Evolutionary conservation across 2,888 invertebrate genomes (phyloP).

Genomic region (Exephanes ischioxanthus): DNA sequence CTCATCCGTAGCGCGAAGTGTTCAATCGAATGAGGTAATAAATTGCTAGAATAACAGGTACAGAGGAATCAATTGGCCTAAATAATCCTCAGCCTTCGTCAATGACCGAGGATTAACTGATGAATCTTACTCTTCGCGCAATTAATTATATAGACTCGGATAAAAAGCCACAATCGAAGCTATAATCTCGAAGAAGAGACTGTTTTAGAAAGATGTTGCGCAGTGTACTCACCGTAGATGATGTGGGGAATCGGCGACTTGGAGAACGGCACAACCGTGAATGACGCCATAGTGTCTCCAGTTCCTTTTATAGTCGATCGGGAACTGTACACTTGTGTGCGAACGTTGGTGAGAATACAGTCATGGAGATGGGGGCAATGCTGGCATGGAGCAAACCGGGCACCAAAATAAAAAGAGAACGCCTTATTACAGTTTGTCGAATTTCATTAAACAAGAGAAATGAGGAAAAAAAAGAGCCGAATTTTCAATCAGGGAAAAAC

Average conservation of each 20-base stretch:
- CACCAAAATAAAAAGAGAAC: neutral
- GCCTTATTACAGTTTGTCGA: neutral
- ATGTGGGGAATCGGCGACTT: constrained; percentile 55
- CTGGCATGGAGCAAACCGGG: neutral
- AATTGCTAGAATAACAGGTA: constrained; percentile 14
- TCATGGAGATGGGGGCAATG: neutral
- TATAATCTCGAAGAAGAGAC: neutral
- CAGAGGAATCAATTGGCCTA: neutral
- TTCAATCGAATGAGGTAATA: neutral
- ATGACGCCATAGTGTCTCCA: constrained; percentile 76
- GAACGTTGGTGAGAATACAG: neutral
- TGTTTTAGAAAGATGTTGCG: neutral
- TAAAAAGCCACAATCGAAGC: neutral
- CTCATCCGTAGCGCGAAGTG: neutral
- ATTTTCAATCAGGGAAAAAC: neutral
- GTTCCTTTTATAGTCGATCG: constrained; percentile 74
- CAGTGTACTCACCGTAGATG: constrained; percentile 66
- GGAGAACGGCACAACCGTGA: constrained; percentile 78
- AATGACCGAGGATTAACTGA: neutral
- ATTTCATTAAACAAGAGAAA: neutral
- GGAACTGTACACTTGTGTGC: constrained; percentile 15
- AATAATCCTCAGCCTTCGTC: neutral
- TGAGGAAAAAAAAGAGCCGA: neutral
- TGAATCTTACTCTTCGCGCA: neutral
- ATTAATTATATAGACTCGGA: neutral